These are phyloP conservation scores for Leucopsar rothschildi DNA, from an alignment of 2,113 vertebrate species.

Conservation along the genomic window DNA sequence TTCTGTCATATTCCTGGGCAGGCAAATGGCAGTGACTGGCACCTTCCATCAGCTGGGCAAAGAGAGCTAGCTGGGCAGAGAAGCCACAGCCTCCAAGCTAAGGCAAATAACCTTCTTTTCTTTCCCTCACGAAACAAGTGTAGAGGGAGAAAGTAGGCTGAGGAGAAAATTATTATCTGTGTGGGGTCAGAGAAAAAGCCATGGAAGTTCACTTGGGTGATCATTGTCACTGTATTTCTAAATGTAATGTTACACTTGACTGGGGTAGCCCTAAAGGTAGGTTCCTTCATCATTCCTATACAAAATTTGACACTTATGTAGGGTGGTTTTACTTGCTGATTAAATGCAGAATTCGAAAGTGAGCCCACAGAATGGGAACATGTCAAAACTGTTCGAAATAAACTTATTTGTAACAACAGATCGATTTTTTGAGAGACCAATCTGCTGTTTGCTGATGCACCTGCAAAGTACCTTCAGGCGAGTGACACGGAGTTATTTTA, in stretches of 20 bases:
- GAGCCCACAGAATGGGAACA: not conserved
- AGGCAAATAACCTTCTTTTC: not conserved
- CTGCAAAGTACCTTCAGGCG: accelerated
- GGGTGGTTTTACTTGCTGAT: not conserved
- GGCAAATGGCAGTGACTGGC: not conserved
- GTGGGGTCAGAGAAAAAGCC: not conserved
- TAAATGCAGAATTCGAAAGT: not conserved
- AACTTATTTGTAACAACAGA: not conserved
- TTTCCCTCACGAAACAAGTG: not conserved
- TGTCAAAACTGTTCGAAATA: not conserved
- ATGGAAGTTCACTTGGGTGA: not conserved
- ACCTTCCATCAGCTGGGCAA: not conserved
- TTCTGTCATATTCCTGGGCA: accelerated
- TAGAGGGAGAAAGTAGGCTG: not conserved
- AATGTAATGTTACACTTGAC: not conserved
- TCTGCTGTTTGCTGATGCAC: not conserved
- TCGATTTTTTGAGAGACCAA: accelerated
- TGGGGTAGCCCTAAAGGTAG: not conserved
- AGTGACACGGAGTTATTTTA: accelerated
- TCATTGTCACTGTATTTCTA: not conserved
- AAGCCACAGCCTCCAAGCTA: not conserved
- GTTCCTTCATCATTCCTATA: accelerated
- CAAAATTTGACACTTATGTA: not conserved
- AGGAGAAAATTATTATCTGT: not conserved
- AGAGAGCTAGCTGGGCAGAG: not conserved